A percentile compares a stretch with the other conserved stretches of the same genome.
Evolutionary conservation across 2,797 vertebrate genomes (phyloP).

Genomic region (Cercopithecus diana): DNA sequence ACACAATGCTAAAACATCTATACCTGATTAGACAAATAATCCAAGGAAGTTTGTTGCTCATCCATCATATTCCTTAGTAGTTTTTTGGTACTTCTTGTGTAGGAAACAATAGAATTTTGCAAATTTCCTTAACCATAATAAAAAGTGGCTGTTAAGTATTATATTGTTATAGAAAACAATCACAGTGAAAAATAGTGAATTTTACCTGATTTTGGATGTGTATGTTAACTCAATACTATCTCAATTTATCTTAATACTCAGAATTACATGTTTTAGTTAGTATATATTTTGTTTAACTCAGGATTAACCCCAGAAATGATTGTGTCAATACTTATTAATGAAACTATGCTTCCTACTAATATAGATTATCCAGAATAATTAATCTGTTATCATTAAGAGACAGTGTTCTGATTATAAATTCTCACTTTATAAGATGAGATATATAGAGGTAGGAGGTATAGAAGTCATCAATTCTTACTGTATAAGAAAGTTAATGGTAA

Average conservation of each 20-base stretch:
- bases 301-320: background rate
- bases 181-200: constrained; percentile 25
- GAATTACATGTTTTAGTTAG: background rate
- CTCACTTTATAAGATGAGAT: background rate
- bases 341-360: constrained; percentile 33
- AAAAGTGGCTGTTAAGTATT: constrained; percentile 56
- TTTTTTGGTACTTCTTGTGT: constrained; percentile 92
- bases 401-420: constrained; percentile 6
- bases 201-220: constrained; percentile 41
- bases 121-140: constrained; percentile 88
- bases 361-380: background rate
- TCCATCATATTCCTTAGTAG: constrained; percentile 94
- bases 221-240: background rate
- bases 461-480: background rate
- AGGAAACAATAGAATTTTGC: constrained; percentile 91
- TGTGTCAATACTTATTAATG: background rate
- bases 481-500: background rate
- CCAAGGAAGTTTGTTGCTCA: constrained; percentile 92
- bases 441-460: background rate
- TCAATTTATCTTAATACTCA: constrained; percentile 31
- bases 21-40: constrained; percentile 93
- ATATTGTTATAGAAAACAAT: constrained; percentile 50
- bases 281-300: constrained; percentile 11
- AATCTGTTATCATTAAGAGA: constrained; percentile 36
- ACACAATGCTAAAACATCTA: background rate